Conservation (phyloP, 2,888 invertebrate species). For the Stenodera caucasica region DNA sequence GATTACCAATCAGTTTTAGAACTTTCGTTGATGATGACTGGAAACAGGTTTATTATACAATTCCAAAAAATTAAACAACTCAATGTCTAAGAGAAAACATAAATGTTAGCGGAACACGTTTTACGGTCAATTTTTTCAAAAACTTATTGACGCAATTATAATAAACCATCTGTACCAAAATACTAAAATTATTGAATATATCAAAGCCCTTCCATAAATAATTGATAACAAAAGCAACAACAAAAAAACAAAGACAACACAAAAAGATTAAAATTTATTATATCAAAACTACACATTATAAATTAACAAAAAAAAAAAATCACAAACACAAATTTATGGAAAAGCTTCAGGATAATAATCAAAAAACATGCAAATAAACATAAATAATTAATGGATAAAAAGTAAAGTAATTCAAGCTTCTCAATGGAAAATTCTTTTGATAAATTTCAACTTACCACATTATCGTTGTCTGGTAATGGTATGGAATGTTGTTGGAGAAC, state of each 20-base stretch:
- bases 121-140: no score
- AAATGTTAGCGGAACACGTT: no score
- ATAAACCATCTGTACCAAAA: not conserved
- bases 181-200: not conserved
- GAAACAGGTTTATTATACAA: no score
- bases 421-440: constrained; percentile 35
- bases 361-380: constrained; percentile 34
- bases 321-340: constrained; percentile 45
- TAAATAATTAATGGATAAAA: constrained; percentile 27
- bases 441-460: constrained; percentile 41
- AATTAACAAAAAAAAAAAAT: constrained; percentile 28
- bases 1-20: no score
- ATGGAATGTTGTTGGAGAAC: constrained; percentile 49
- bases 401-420: constrained; percentile 42
- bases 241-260: constrained; percentile 9
- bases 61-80: no score
- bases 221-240: constrained; percentile 38
- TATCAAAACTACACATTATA: constrained; percentile 38
- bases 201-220: constrained; percentile 52
- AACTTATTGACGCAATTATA: no score
- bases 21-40: no score
- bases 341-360: constrained; percentile 48
- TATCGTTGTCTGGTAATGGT: constrained; percentile 41
- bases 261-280: constrained; percentile 31
- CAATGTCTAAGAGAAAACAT: no score